Percentiles rank a stretch among this genome's conserved stretches.
Conservation (phyloP, 2,113 vertebrate species). For the Cyprinodon brontotheroides region DNA sequence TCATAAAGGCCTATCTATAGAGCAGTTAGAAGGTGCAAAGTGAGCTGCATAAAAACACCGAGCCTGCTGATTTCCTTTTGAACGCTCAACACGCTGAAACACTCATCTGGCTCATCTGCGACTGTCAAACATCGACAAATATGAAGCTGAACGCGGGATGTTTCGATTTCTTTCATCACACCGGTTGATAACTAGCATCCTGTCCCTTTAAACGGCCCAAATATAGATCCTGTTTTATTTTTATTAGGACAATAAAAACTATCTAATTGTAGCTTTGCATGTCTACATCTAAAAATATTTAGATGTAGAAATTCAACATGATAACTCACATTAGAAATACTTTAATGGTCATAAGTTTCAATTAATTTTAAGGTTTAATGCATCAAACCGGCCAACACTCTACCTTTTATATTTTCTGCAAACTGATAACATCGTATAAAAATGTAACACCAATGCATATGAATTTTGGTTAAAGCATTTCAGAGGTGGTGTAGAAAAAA, state of each 20-base stretch:
- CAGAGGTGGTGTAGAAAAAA: no score
- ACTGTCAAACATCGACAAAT: neutral
- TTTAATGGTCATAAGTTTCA: no score
- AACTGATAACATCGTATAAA: neutral
- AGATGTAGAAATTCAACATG: neutral
- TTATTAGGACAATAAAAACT: no score
- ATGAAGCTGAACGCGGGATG: neutral
- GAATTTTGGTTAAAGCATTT: no score
- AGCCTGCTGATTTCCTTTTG: slow-evolving; percentile 24
- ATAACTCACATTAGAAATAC: neutral
- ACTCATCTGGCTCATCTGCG: no score
- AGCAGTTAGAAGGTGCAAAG: neutral
- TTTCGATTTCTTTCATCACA: neutral
- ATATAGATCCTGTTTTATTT: no score
- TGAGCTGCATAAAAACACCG: neutral
- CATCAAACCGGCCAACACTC: no score
- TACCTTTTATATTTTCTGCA: neutral
- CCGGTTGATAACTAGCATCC: neutral
- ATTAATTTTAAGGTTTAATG: neutral
- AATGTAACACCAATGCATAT: neutral
- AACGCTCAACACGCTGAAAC: neutral
- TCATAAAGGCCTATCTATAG: neutral
- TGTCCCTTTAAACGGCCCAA: neutral
- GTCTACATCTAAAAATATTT: neutral
- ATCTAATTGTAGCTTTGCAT: neutral